Conservation (phyloP, 2,113 vertebrate species). For the Choloepus hoffmanni region DNA sequence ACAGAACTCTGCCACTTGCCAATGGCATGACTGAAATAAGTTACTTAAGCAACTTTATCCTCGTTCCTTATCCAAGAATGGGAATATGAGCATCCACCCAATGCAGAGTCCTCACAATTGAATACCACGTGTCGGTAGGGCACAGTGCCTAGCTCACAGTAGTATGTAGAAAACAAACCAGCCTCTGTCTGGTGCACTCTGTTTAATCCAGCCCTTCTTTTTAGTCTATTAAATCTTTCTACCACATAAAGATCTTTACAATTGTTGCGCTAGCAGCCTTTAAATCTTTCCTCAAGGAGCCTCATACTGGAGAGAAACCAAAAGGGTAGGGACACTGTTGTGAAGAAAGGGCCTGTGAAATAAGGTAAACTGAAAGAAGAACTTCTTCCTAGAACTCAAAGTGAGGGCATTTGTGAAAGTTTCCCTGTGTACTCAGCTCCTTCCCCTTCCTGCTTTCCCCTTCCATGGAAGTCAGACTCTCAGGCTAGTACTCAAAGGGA, state of each 20-base stretch:
- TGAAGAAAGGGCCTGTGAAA: background rate
- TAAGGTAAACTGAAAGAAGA: constrained; percentile 63
- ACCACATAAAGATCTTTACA: background rate
- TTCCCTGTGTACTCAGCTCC: no score
- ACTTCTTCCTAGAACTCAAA: constrained; percentile 53
- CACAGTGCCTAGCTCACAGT: background rate
- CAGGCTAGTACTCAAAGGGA: background rate
- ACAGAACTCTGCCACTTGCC: background rate
- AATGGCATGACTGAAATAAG: background rate
- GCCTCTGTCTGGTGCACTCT: background rate
- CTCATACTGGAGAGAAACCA: constrained; percentile 18
- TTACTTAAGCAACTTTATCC: background rate
- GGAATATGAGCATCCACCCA: background rate
- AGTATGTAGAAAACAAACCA: background rate
- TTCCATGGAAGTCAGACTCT: background rate
- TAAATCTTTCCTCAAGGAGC: constrained; percentile 43
- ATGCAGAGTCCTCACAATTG: background rate
- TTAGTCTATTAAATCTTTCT: background rate
- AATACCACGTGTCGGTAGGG: background rate
- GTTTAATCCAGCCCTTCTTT: background rate
- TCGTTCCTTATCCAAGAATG: background rate
- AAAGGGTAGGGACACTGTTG: background rate
- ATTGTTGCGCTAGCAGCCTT: background rate
- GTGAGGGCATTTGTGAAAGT: background rate
- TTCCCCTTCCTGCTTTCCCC: background rate